Evolutionary conservation across 2,113 vertebrate genomes (phyloP).

Genomic region (Aptenodytes forsteri): DNA sequence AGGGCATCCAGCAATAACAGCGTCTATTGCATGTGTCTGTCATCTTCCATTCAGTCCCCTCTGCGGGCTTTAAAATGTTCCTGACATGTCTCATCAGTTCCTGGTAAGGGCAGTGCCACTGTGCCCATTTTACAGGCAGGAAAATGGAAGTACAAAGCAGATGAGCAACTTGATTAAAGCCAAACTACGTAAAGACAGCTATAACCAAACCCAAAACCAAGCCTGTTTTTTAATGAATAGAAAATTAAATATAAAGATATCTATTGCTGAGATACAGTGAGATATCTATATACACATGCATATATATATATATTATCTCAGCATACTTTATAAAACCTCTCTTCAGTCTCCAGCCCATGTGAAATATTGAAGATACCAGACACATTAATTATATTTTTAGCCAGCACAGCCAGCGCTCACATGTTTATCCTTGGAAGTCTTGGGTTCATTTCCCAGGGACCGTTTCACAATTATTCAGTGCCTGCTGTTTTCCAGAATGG

Average conservation of each 20-base stretch:
- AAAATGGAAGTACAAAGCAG: background rate
- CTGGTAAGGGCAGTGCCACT: background rate
- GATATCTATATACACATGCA: accelerated
- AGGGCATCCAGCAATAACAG: background rate
- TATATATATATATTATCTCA: background rate
- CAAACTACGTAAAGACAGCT: background rate
- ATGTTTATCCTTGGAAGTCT: background rate
- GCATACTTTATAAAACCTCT: background rate
- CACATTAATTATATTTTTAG: background rate
- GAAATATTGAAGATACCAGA: background rate
- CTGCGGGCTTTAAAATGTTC: background rate
- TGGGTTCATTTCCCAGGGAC: background rate
- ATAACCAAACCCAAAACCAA: background rate
- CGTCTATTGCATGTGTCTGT: accelerated
- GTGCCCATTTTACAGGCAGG: background rate
- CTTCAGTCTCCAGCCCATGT: background rate
- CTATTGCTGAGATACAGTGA: background rate
- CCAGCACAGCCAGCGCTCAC: background rate
- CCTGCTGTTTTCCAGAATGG: background rate
- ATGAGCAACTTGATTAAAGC: background rate
- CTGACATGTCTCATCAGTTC: background rate
- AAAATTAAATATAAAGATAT: background rate
- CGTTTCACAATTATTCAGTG: background rate
- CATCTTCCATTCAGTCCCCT: background rate
- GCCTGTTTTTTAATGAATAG: background rate